Conservation (phyloP, 1,140 invertebrate species). For the Cardiocondyla obscurior region DNA sequence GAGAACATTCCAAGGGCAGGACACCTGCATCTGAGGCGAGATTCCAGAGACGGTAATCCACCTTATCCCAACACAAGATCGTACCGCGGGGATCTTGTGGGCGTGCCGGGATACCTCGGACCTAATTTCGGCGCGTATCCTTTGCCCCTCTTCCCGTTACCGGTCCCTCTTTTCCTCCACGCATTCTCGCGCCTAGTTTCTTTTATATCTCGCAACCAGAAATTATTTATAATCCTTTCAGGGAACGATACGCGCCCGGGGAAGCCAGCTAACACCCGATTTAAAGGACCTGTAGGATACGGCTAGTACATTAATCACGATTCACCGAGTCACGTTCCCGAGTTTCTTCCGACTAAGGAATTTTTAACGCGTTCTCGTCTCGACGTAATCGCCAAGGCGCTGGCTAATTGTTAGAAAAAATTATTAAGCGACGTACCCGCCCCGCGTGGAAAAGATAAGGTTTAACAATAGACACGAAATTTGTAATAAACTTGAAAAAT, state of each 20-base stretch:
- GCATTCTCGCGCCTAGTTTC: not conserved
- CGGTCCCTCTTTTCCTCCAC: not conserved
- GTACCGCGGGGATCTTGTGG: constrained; percentile 6
- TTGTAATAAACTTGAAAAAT: not conserved
- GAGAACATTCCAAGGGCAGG: not conserved
- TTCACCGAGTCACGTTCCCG: not conserved
- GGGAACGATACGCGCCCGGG: not conserved
- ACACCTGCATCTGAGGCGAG: constrained; percentile 18
- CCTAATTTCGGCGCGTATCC: constrained; percentile 6
- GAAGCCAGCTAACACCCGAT: constrained; percentile 11
- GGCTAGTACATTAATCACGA: constrained; percentile 19
- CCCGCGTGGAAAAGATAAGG: not conserved
- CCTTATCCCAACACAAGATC: constrained; percentile 26
- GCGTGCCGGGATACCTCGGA: constrained; percentile 9
- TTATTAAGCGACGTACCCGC: not conserved
- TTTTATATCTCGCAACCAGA: constrained; percentile 1
- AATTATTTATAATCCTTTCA: constrained; percentile 31
- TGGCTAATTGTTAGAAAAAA: not conserved
- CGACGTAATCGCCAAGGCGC: not conserved
- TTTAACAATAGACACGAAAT: not conserved
- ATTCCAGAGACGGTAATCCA: constrained; percentile 33
- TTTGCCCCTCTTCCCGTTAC: not conserved
- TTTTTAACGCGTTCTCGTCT: not conserved
- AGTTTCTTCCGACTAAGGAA: not conserved
- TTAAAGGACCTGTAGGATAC: not conserved